Evolutionary conservation across 2,113 vertebrate species (phyloP).

Genomic region (Eonycteris spelaea): DNA sequence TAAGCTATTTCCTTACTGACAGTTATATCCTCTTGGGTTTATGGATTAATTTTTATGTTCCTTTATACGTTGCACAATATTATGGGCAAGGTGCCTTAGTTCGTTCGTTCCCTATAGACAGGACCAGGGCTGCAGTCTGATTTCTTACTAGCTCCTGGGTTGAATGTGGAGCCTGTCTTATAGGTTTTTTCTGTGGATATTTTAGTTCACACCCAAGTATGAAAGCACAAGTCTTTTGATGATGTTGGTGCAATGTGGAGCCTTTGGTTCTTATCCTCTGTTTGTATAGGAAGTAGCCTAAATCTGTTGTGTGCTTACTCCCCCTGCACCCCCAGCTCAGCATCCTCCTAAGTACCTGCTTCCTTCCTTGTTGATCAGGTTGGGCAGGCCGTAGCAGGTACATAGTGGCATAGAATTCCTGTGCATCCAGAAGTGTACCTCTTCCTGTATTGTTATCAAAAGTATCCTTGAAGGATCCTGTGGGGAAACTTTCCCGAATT

Average conservation of each 20-base stretch:
- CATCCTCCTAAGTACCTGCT: not conserved
- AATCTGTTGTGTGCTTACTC: rapidly evolving
- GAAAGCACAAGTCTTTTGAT: not conserved
- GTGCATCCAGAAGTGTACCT: not conserved
- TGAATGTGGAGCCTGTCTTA: not conserved
- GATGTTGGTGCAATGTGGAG: not conserved
- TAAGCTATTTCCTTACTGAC: not conserved
- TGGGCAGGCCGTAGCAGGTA: rapidly evolving
- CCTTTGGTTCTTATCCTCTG: not conserved
- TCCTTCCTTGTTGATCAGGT: not conserved
- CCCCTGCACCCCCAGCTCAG: not conserved
- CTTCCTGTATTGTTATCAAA: not conserved
- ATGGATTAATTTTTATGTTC: not conserved
- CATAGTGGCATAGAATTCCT: not conserved
- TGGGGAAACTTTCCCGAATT: not conserved
- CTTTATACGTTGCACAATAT: not conserved
- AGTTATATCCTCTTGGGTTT: not conserved
- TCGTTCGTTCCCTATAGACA: not conserved
- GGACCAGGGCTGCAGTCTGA: not conserved
- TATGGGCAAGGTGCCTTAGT: not conserved
- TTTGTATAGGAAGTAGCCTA: not conserved
- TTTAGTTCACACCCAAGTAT: not conserved
- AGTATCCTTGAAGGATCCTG: not conserved
- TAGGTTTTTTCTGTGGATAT: not conserved
- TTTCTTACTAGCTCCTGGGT: not conserved